These are phyloP conservation scores for Lasiurus cinereus DNA, from an alignment of 2,113 vertebrate genomes.

Conservation along the genomic window DNA sequence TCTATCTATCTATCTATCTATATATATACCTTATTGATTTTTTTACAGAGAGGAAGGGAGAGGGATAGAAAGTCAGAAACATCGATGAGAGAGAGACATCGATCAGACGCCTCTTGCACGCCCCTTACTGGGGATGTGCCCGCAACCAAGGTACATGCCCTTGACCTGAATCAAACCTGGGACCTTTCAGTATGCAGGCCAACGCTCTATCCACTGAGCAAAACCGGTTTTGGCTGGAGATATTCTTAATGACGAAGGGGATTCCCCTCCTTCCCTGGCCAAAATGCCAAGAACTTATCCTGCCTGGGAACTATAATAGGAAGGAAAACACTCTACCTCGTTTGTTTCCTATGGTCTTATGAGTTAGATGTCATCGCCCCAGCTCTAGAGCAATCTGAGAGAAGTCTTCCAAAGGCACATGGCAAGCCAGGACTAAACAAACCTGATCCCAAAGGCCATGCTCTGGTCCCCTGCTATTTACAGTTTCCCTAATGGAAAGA, in stretches of 20 bases:
- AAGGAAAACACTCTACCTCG: neutral
- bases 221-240: too few relatives aligned
- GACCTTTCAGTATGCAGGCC: too few relatives aligned
- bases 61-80: too few relatives aligned
- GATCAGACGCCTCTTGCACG: too few relatives aligned
- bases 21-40: too few relatives aligned
- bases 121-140: too few relatives aligned
- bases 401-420: neutral
- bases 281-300: neutral
- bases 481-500: neutral
- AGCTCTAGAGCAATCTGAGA: neutral
- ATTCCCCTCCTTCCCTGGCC: neutral
- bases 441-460: neutral
- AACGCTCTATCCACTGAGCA: too few relatives aligned
- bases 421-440: neutral
- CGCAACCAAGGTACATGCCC: too few relatives aligned
- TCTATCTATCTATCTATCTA: too few relatives aligned
- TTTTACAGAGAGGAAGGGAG: too few relatives aligned
- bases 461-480: accelerated
- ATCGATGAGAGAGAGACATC: too few relatives aligned
- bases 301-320: neutral
- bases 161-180: too few relatives aligned
- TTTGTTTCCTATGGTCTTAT: neutral
- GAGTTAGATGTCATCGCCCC: neutral
- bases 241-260: neutral